Percentiles rank a stretch among this genome's conserved stretches.
phyloP scores from a whole-genome alignment of 2,797 vertebrate species.

The Pangasius mekongensis region DNA sequence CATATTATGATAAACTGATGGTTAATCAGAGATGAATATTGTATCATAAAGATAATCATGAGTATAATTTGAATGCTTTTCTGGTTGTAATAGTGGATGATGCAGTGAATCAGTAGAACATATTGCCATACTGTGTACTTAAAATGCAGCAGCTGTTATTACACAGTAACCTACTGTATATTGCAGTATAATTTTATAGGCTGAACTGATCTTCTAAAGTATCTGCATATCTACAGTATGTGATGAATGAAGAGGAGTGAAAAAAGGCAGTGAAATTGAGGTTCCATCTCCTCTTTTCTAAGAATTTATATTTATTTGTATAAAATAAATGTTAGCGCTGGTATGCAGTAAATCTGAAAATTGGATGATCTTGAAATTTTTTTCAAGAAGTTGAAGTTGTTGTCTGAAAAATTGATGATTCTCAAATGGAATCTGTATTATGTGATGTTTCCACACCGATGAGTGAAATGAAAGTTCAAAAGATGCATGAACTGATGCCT shows the following conservation, averaged over 20 bases:
- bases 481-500: neutral
- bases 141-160: neutral
- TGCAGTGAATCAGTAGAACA: neutral
- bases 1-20: neutral
- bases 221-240: neutral
- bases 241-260: neutral
- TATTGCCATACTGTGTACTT: neutral
- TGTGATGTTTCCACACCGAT: neutral
- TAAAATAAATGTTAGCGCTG: neutral
- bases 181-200: neutral
- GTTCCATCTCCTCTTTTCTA: neutral
- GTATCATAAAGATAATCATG: neutral
- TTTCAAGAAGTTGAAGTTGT: neutral
- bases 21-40: neutral
- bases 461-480: conserved; percentile 4
- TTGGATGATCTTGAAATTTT: neutral
- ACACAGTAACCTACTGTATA: neutral
- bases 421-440: neutral
- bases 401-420: neutral
- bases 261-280: neutral
- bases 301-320: neutral
- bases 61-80: neutral
- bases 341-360: neutral
- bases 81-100: neutral
- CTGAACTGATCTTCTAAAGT: neutral